Evolutionary conservation across 2,888 invertebrate species (phyloP).

Genomic region (Siphlonurus alternatus): DNA sequence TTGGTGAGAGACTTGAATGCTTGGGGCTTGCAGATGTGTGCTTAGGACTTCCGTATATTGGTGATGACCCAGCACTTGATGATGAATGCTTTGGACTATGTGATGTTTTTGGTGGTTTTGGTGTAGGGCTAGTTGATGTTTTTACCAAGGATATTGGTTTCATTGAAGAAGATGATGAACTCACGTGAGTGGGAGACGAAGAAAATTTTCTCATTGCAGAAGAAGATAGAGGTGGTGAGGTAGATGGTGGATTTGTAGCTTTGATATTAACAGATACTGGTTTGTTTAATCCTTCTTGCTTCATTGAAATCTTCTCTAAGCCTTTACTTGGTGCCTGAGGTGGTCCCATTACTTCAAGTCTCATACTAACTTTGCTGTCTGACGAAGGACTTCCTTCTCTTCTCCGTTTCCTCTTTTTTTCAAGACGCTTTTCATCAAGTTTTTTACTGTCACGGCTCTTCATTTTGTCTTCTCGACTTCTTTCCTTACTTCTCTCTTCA

Average conservation of each 20-base stretch:
- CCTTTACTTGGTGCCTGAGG: slow-evolving; percentile 27
- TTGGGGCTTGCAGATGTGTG: slow-evolving; percentile 50
- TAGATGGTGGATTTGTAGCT: slow-evolving; percentile 40
- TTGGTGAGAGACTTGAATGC: slow-evolving; percentile 62
- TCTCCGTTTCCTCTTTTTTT: slow-evolving; percentile 58
- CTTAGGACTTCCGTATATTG: slow-evolving; percentile 44
- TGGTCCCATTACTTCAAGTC: slow-evolving; percentile 41
- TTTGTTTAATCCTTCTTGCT: slow-evolving; percentile 52
- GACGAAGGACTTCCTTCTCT: slow-evolving; percentile 45
- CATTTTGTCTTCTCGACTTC: slow-evolving; percentile 15
- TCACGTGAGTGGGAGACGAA: slow-evolving; percentile 50
- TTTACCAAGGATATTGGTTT: slow-evolving; percentile 23
- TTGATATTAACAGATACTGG: slow-evolving; percentile 59
- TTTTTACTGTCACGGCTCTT: slow-evolving; percentile 27
- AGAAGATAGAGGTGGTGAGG: slow-evolving; percentile 47
- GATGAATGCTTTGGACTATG: slow-evolving; percentile 52
- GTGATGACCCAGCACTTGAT: slow-evolving; percentile 9
- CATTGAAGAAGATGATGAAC: slow-evolving; percentile 28
- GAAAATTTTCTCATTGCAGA: slow-evolving; percentile 50
- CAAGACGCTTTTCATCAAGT: slow-evolving; percentile 32
- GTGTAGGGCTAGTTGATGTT: slow-evolving; percentile 22
- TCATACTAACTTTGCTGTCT: slow-evolving; percentile 10
- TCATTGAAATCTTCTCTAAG: slow-evolving; percentile 29
- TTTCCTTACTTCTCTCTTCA: slow-evolving; percentile 18
- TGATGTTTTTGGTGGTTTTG: slow-evolving; percentile 13